Evolutionary conservation across 2,797 vertebrate species (phyloP).

Genomic region (Salmo trutta): DNA sequence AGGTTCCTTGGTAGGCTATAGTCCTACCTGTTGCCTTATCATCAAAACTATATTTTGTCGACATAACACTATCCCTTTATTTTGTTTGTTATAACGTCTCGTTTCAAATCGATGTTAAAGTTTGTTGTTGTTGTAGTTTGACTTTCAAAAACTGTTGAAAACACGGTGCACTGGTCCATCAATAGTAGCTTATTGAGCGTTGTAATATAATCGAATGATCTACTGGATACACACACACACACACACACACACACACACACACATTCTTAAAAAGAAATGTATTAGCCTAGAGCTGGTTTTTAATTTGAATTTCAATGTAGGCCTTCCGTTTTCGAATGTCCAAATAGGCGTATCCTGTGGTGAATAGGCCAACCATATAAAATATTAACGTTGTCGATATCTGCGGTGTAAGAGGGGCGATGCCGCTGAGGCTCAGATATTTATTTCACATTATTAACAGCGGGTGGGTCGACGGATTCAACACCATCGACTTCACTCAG

Average conservation of each 20-base stretch:
- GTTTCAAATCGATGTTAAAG: neutral
- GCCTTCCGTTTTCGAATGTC: slow-evolving; percentile 64
- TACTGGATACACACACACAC: neutral
- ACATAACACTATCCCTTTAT: neutral
- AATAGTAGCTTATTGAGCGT: neutral
- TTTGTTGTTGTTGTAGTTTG: neutral
- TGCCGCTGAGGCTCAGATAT: slow-evolving; percentile 63
- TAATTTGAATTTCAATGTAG: slow-evolving; percentile 68
- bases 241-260: neutral
- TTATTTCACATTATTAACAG: slow-evolving; percentile 30
- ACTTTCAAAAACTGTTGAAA: neutral
- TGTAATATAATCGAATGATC: neutral
- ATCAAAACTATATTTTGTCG: neutral
- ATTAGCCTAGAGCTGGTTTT: slow-evolving; percentile 57
- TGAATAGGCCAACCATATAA: slow-evolving; percentile 54
- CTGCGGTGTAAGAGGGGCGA: slow-evolving; percentile 65
- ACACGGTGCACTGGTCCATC: neutral
- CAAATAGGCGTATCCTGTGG: slow-evolving; percentile 55
- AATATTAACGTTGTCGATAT: slow-evolving; percentile 61
- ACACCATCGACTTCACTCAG: slow-evolving; percentile 54
- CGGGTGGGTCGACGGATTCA: slow-evolving; percentile 42
- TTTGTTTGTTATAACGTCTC: neutral
- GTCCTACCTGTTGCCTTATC: too few relatives aligned
- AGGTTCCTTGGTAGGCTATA: too few relatives aligned
- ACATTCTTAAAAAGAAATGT: slow-evolving; percentile 38